Base-by-base conservation (phyloP, 2,888 invertebrate genomes). In the Zygothrica quintamaculata region DNA sequence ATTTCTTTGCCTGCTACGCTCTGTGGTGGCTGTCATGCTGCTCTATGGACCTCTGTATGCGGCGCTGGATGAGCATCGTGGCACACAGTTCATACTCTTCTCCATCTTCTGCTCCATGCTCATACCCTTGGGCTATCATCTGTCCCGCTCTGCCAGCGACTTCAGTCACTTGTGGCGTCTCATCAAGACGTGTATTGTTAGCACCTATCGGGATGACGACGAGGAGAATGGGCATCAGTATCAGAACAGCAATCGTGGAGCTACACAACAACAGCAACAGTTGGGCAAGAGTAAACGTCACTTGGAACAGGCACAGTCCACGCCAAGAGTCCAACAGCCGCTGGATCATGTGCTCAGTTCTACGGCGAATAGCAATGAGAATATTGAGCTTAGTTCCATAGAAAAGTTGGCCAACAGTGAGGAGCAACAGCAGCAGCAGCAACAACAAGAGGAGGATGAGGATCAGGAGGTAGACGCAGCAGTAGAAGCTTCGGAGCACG, bases 31-130 rank as follows among this genome's bases (percentile, higher is more conserved):
- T 11, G 94, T 98, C 1, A 93, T 95, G 53, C 92, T 96, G 22
- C 92, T 99, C 1, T 97, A 95, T 81, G 97, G 97, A 0, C 96
- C 97, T 69, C 95, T 96, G 0, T 98, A 96, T 87, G 97, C 97
- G 43, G 97, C 96, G 0, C 92, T 98, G 25, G 94, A 94, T 48
- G 98, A 98, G 89, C 93, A 94, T 34, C 94, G 96, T 90, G 94
- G 95, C 62, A 95, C 97, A 0, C 98, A 98, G 88, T 97, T 98
- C 87, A 95, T 98, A 50, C 92, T 98, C 1, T 99, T 99, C 90
- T 99, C 99, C 0, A 96, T 99, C 77, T 99, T 98, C 90, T 97
- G 96, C 89, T 98, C 97, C 5, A 92, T 98, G 42, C 92, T 98
- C 2, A 95, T 98, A 0, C 95, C 98, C 0, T 92, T 96, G 47